These are phyloP conservation scores for Brenthis ino DNA, from an alignment of 2,888 invertebrate species.

Conservation along the genomic window DNA sequence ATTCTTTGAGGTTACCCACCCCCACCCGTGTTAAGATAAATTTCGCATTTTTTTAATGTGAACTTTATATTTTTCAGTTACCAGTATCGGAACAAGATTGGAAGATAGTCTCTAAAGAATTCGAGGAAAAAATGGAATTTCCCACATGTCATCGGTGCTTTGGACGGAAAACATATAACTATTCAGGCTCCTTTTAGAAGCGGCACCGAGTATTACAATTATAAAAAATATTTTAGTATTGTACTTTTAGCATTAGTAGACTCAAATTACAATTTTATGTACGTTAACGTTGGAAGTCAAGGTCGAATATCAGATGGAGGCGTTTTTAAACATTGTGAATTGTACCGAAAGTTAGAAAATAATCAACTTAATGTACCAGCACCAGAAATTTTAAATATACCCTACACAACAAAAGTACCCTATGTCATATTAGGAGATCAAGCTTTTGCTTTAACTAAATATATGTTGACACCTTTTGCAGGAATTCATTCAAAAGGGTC, in stretches of 20 bases:
- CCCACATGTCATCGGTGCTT: conserved; percentile 2
- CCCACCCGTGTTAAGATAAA: too few relatives aligned
- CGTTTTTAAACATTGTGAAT: too few relatives aligned
- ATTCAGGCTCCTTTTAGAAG: background rate
- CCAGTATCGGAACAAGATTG: too few relatives aligned
- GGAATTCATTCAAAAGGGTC: too few relatives aligned
- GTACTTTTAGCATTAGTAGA: conserved; percentile 10
- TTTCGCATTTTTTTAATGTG: too few relatives aligned
- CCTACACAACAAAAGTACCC: too few relatives aligned
- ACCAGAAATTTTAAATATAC: too few relatives aligned
- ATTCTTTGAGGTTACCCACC: background rate
- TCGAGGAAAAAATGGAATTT: conserved; percentile 4
- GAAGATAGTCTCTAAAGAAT: background rate
- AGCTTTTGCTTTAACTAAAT: too few relatives aligned
- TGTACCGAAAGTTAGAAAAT: too few relatives aligned
- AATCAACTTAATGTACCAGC: too few relatives aligned
- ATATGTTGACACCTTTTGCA: too few relatives aligned
- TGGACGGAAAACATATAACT: conserved; percentile 7
- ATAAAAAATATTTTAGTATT: conserved; percentile 4
- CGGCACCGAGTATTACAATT: conserved; percentile 5
- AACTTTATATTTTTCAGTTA: background rate
- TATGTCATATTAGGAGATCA: too few relatives aligned
- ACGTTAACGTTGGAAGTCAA: conserved; percentile 12
- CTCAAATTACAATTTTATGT: conserved; percentile 3
- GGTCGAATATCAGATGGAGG: background rate